These are phyloP conservation scores for Sebastes iracundus DNA, from an alignment of 2,797 vertebrate genomes.

Conservation along the genomic window DNA sequence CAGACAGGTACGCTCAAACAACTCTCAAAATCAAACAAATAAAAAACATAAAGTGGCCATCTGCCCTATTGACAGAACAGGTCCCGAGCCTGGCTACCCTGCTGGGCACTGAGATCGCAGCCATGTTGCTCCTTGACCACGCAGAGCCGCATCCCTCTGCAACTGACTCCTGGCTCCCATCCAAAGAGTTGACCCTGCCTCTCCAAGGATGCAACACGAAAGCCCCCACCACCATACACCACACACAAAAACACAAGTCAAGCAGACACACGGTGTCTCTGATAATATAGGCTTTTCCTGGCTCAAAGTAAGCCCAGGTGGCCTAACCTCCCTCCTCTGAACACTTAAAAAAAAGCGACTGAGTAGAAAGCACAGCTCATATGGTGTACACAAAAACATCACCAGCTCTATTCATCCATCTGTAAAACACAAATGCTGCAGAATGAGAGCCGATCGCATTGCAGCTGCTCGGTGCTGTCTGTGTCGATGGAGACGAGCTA, in stretches of 20 bases:
- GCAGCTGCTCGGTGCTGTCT: conserved; percentile 35
- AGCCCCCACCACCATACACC: not conserved
- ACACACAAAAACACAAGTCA: conserved; percentile 24
- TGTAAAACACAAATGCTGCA: conserved; percentile 44
- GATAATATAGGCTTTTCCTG: conserved; percentile 17
- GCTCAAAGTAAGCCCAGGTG: not conserved
- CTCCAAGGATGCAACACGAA: conserved; percentile 37
- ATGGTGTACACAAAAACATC: conserved; percentile 10
- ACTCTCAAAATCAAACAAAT: conserved; percentile 33
- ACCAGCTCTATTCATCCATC: conserved; percentile 37
- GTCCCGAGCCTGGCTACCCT: conserved; percentile 32
- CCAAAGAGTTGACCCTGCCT: conserved; percentile 52
- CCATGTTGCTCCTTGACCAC: conserved; percentile 47
- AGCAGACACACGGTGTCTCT: conserved; percentile 19
- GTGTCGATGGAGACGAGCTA: conserved; percentile 17
- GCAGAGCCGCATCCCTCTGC: conserved; percentile 30
- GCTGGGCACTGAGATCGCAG: conserved; percentile 41
- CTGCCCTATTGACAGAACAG: conserved; percentile 57
- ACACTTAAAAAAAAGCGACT: conserved; percentile 8
- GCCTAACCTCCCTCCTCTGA: conserved; percentile 6
- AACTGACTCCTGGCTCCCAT: conserved; percentile 47
- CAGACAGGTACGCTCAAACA: conserved; percentile 12
- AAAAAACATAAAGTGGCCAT: conserved; percentile 42
- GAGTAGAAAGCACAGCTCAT: conserved; percentile 10
- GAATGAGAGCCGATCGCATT: not conserved